A percentile compares a stretch with the other conserved stretches of the same genome.
phyloP scores from a whole-genome alignment of 2,113 vertebrate species.

The Spea bombifrons region DNA sequence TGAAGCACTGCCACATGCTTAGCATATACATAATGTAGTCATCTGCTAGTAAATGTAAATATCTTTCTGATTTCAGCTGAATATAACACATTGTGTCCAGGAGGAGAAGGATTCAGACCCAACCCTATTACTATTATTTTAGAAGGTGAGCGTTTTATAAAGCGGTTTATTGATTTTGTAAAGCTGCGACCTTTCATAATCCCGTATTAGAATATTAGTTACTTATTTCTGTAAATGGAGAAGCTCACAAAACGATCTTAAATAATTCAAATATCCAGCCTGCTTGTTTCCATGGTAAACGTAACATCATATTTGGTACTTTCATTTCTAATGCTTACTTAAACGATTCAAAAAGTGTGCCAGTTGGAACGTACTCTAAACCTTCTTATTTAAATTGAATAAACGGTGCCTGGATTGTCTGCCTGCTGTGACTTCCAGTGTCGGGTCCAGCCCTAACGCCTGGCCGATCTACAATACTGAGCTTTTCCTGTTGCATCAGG shows the following conservation, averaged over 20 bases:
- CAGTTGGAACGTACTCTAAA: background rate
- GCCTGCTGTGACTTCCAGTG: background rate
- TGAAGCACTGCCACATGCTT: no score
- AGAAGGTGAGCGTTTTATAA: constrained; percentile 67
- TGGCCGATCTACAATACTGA: background rate
- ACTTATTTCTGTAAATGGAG: background rate
- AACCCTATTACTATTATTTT: constrained; percentile 82
- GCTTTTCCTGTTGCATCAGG: no score
- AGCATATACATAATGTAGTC: no score
- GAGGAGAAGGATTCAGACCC: constrained; percentile 81
- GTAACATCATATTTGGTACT: background rate
- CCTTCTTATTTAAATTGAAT: background rate
- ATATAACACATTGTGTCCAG: constrained; percentile 80
- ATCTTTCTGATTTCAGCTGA: constrained; percentile 63
- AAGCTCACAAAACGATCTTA: background rate
- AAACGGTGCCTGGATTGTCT: background rate
- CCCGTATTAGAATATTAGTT: no score
- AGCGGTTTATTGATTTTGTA: background rate
- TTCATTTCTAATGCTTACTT: background rate
- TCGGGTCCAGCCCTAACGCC: background rate
- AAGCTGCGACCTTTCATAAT: background rate
- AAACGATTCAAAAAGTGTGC: background rate
- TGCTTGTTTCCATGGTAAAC: background rate
- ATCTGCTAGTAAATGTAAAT: constrained; percentile 76
- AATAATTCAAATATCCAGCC: background rate